Conservation (phyloP, 1,140 invertebrate genomes). For the Zaprionus nigranus region DNA sequence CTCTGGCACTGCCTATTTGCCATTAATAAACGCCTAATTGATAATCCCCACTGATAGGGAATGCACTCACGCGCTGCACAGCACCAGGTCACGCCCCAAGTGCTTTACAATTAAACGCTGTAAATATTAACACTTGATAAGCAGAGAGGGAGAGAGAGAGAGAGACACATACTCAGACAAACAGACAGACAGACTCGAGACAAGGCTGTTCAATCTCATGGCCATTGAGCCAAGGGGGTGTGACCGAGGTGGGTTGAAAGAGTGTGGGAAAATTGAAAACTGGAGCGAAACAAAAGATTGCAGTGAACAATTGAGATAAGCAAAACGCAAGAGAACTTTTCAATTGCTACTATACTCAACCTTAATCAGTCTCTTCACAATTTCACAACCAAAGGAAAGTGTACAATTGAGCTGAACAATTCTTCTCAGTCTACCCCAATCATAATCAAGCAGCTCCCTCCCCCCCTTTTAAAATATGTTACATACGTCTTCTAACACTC, state of each 20-base stretch:
- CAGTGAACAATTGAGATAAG: neutral
- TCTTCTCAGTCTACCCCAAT: neutral
- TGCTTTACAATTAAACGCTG: constrained; percentile 43
- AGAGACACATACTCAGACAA: neutral
- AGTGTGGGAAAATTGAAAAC: constrained; percentile 26
- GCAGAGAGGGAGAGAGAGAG: neutral
- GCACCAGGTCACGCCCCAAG: constrained; percentile 33
- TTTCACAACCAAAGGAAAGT: neutral
- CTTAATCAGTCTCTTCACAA: neutral
- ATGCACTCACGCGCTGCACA: neutral
- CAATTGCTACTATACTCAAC: neutral
- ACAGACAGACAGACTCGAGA: neutral
- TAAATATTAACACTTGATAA: constrained; percentile 51
- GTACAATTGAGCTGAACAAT: neutral
- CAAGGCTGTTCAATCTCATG: constrained; percentile 15
- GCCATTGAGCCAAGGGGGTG: neutral
- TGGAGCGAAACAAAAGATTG: constrained; percentile 1
- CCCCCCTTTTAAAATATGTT: neutral
- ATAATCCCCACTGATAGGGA: constrained; percentile 41
- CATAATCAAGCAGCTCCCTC: no score
- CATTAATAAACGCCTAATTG: constrained; percentile 47
- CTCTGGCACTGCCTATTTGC: constrained; percentile 23
- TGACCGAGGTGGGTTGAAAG: neutral
- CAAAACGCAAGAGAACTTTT: neutral
- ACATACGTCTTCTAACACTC: neutral